These are phyloP conservation scores for Thaumatotibia leucotreta DNA, from an alignment of 1,140 invertebrate genomes.

Conservation along the genomic window DNA sequence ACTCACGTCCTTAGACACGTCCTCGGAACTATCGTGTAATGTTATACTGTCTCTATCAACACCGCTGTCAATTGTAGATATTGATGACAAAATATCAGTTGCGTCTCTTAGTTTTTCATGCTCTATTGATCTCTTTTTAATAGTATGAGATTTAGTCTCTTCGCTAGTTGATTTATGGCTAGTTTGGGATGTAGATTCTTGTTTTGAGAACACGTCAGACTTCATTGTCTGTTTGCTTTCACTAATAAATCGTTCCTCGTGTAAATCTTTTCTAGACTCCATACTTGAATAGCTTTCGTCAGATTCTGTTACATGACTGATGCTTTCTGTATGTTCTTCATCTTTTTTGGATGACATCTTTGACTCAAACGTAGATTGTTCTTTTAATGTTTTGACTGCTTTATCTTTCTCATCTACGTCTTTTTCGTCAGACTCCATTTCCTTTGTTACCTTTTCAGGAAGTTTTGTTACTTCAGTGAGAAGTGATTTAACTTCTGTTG, in stretches of 20 bases:
- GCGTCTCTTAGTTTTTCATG: constrained; percentile 14
- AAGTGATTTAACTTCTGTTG: background rate
- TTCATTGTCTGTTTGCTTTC: background rate
- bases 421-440: constrained; percentile 25
- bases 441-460: background rate
- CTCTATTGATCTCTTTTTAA: constrained; percentile 23
- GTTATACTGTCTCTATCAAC: constrained; percentile 33
- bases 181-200: background rate
- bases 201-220: background rate
- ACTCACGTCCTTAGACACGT: constrained; percentile 62
- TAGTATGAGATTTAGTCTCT: constrained; percentile 1
- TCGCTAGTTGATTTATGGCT: background rate
- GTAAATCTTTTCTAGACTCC: background rate
- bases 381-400: background rate
- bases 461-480: constrained; percentile 14
- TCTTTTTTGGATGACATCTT: constrained; percentile 18
- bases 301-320: background rate
- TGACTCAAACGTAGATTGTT: background rate
- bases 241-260: background rate
- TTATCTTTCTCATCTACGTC: constrained; percentile 26
- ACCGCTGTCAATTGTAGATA: constrained; percentile 35
- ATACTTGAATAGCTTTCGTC: constrained; percentile 1
- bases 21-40: constrained; percentile 52
- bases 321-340: constrained; percentile 2
- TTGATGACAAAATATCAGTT: constrained; percentile 26